phyloP scores from a whole-genome alignment of 2,797 vertebrate genomes.

The Coregonus suidteri region DNA sequence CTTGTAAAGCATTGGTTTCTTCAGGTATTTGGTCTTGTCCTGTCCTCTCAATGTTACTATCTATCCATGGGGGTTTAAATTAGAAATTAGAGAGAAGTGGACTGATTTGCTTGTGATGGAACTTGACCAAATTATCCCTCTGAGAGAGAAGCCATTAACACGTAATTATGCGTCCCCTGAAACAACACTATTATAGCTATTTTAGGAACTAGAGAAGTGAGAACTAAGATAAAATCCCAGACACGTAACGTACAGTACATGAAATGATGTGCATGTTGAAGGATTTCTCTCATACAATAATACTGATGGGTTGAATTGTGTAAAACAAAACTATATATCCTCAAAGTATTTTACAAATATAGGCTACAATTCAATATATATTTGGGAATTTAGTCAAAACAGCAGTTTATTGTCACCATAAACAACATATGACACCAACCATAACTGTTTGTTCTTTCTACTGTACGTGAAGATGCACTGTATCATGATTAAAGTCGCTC shows the following conservation, averaged over 20 bases:
- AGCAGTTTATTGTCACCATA: constrained; percentile 27
- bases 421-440: not conserved
- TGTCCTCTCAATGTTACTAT: constrained; percentile 6
- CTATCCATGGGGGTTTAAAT: not conserved
- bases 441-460: not conserved
- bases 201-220: constrained; percentile 32
- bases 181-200: constrained; percentile 34
- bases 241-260: constrained; percentile 25
- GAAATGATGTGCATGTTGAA: constrained; percentile 56
- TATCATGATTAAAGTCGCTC: not conserved
- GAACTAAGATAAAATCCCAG: constrained; percentile 1
- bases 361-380: constrained; percentile 25
- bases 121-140: constrained; percentile 33
- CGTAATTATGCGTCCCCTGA: constrained; percentile 40
- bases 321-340: constrained; percentile 48
- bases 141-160: constrained; percentile 27
- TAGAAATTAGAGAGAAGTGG: not conserved
- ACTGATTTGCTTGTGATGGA: constrained; percentile 29
- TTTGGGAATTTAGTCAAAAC: constrained; percentile 39
- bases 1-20: not conserved
- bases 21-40: not conserved
- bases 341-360: constrained; percentile 24
- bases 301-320: constrained; percentile 38
- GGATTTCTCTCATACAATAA: constrained; percentile 38
- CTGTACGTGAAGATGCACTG: not conserved